Percentiles rank a stretch among this genome's conserved stretches.
These are phyloP conservation scores for Saccopteryx leptura DNA, from an alignment of 2,113 vertebrate genomes.

Conservation along the genomic window DNA sequence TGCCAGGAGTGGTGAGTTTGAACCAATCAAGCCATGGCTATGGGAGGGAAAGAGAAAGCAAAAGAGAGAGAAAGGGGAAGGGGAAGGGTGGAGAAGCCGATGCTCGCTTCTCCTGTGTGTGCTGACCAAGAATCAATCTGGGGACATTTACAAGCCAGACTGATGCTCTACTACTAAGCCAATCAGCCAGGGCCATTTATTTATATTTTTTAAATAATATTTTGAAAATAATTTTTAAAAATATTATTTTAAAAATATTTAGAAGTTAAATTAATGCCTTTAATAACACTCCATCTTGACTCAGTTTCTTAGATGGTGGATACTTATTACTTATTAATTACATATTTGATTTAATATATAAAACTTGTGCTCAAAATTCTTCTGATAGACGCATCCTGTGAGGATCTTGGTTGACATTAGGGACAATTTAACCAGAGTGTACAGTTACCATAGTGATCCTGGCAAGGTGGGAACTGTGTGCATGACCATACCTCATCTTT, in stretches of 20 bases:
- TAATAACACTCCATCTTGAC: background rate
- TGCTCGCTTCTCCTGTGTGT: too few species aligned
- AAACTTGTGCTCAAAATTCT: background rate
- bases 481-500: background rate
- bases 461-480: background rate
- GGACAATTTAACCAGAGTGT: slow-evolving; percentile 60
- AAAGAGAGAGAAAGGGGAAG: too few species aligned
- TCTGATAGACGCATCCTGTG: background rate
- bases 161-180: too few species aligned
- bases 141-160: too few species aligned
- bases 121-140: too few species aligned
- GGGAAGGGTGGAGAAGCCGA: too few species aligned
- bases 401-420: background rate
- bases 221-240: too few species aligned
- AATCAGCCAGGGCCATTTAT: too few species aligned
- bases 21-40: too few species aligned
- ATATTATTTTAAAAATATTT: background rate
- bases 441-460: background rate
- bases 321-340: background rate
- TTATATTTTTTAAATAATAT: too few species aligned
- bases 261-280: slow-evolving; percentile 12
- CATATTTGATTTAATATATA: background rate
- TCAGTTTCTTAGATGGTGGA: background rate
- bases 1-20: too few species aligned
- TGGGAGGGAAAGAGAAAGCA: too few species aligned